Conservation (phyloP, 53 echinoderm and acorn worm genomes). For the Hippasteria phrygiana region DNA sequence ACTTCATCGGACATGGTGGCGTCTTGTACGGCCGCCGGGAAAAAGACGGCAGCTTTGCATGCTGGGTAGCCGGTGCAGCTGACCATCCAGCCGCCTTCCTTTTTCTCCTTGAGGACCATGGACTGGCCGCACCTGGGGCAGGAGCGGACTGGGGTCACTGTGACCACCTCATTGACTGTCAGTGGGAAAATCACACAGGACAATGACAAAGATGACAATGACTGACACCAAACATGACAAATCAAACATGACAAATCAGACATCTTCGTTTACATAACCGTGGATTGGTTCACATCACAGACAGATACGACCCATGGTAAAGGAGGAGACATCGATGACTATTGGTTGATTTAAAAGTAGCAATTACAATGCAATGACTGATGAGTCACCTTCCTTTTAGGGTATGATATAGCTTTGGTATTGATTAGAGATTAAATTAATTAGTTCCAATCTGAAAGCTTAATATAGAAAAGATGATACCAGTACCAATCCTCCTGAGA, state of each 20-base stretch:
- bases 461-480: too few relatives aligned
- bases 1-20: constrained; percentile 80
- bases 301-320: too few relatives aligned
- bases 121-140: constrained; percentile 88
- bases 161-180: constrained; percentile 41
- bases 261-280: too few relatives aligned
- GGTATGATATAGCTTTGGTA: too few relatives aligned
- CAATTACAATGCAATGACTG: too few relatives aligned
- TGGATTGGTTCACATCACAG: too few relatives aligned
- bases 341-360: too few relatives aligned
- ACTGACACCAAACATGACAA: constrained; percentile 17
- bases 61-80: constrained; percentile 92
- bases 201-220: neutral
- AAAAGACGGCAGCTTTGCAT: constrained; percentile 90
- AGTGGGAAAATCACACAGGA: neutral
- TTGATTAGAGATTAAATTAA: too few relatives aligned
- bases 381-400: too few relatives aligned
- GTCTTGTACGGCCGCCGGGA: constrained; percentile 78
- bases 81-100: constrained; percentile 94
- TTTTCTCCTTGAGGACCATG: constrained; percentile 90
- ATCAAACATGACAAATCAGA: neutral
- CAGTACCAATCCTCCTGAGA: too few relatives aligned
- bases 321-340: too few relatives aligned
- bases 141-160: constrained; percentile 74
- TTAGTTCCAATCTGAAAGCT: too few relatives aligned